Percentiles rank a stretch among this genome's conserved stretches.
These are phyloP conservation scores for Galago senegalensis DNA, from an alignment of 2,797 vertebrate species.

Conservation along the genomic window DNA sequence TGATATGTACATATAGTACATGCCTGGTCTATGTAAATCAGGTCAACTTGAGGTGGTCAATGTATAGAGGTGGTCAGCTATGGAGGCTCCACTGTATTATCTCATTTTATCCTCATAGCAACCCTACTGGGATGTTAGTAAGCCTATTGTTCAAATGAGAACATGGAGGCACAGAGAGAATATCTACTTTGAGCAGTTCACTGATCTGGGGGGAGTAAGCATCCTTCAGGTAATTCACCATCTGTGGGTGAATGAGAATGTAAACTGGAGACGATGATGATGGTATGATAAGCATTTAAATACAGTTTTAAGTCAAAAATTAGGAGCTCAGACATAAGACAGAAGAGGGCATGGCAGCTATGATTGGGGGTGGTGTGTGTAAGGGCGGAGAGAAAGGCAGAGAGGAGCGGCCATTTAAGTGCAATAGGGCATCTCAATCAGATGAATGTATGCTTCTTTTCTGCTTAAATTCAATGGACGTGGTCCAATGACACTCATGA, in stretches of 20 bases:
- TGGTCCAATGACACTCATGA: conserved; percentile 24
- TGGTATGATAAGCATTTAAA: not conserved
- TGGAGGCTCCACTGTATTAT: not conserved
- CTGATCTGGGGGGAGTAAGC: not conserved
- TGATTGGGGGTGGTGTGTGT: not conserved
- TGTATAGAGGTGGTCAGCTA: too few species aligned
- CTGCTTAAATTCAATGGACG: conserved; percentile 12
- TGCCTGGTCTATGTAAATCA: too few species aligned
- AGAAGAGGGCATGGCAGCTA: not conserved
- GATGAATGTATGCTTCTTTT: not conserved
- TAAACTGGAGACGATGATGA: not conserved
- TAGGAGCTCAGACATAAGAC: not conserved
- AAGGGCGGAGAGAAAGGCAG: not conserved
- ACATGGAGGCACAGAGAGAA: not conserved
- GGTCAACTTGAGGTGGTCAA: too few species aligned
- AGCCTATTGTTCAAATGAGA: not conserved
- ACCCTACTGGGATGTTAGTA: not conserved
- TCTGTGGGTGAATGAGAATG: not conserved
- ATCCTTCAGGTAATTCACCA: not conserved
- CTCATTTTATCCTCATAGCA: not conserved
- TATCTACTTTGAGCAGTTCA: not conserved
- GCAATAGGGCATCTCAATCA: not conserved
- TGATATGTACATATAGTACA: too few species aligned
- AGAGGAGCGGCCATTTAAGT: conserved; percentile 15
- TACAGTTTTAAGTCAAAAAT: conserved; percentile 6